Percentiles rank a stretch among this genome's conserved stretches.
Evolutionary conservation across 2,797 vertebrate species (phyloP).

Genomic region (Delichon dasypus): DNA sequence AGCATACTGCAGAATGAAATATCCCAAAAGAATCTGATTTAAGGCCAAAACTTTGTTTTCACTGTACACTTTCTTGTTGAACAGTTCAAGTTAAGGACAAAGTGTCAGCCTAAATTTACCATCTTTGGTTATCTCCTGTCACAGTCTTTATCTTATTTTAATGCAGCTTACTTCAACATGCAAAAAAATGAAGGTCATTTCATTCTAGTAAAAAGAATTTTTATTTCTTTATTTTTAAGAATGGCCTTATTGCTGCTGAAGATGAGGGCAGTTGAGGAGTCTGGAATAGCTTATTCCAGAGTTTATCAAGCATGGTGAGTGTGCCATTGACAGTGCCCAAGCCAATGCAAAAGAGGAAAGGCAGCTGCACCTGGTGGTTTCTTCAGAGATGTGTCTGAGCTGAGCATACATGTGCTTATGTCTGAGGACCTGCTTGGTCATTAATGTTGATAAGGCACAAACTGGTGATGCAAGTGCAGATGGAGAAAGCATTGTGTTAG

Average conservation of each 20-base stretch:
- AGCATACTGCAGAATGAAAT: not conserved
- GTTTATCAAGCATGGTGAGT: not conserved
- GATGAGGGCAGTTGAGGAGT: not conserved
- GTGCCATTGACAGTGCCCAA: not conserved
- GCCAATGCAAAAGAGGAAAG: not conserved
- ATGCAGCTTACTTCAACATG: not conserved
- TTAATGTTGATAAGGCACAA: not conserved
- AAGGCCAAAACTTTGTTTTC: not conserved
- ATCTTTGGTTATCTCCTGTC: not conserved
- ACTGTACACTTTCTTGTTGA: not conserved
- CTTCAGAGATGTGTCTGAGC: not conserved
- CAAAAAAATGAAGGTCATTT: slow-evolving; percentile 37
- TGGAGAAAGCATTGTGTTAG: not conserved
- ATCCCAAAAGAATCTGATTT: not conserved
- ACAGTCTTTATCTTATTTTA: not conserved
- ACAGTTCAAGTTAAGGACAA: slow-evolving; percentile 25
- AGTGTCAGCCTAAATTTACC: slow-evolving; percentile 5
- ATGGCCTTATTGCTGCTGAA: not conserved
- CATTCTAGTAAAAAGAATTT: not conserved
- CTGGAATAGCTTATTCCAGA: not conserved
- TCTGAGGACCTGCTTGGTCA: not conserved
- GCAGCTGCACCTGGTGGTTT: not conserved
- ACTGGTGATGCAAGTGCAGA: not conserved
- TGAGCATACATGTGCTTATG: not conserved
- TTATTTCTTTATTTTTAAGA: not conserved